Conservation (phyloP, 2,888 invertebrate species). For the Girardia tigrina region DNA sequence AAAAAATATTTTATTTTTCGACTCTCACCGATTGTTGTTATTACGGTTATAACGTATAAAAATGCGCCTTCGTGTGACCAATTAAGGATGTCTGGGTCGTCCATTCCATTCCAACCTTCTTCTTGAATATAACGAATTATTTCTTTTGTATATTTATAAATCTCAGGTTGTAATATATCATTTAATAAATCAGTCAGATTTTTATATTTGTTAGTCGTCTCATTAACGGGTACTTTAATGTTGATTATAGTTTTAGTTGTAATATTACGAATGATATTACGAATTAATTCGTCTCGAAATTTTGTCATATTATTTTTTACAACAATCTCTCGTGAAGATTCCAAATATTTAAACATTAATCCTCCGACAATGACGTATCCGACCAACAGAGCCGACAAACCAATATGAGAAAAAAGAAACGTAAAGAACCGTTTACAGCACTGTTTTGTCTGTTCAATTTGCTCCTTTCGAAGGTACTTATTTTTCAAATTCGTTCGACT, state of each 20-base stretch:
- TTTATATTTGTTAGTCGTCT: neutral
- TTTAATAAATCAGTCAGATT: neutral
- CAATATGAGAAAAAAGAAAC: constrained; percentile 36
- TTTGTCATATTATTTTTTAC: constrained; percentile 28
- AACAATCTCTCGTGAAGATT: neutral
- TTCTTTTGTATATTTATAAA: constrained; percentile 17
- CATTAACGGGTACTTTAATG: neutral
- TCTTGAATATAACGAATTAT: constrained; percentile 21
- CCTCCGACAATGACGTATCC: constrained; percentile 35
- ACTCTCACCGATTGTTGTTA: constrained; percentile 29
- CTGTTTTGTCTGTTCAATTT: constrained; percentile 32
- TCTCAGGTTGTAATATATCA: neutral
- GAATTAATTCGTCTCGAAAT: neutral
- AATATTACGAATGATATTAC: neutral
- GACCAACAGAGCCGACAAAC: constrained; percentile 32
- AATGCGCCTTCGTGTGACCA: constrained; percentile 31
- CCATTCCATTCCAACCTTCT: constrained; percentile 32
- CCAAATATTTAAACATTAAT: constrained; percentile 32
- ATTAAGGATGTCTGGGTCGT: neutral
- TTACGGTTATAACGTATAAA: constrained; percentile 27
- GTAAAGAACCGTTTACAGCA: constrained; percentile 35
- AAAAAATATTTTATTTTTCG: neutral
- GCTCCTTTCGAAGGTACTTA: constrained; percentile 26
- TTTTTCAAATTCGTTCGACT: neutral
- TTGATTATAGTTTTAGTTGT: neutral